Base-by-base conservation (phyloP, 2,797 vertebrate genomes). In the Decapterus maruadsi region DNA sequence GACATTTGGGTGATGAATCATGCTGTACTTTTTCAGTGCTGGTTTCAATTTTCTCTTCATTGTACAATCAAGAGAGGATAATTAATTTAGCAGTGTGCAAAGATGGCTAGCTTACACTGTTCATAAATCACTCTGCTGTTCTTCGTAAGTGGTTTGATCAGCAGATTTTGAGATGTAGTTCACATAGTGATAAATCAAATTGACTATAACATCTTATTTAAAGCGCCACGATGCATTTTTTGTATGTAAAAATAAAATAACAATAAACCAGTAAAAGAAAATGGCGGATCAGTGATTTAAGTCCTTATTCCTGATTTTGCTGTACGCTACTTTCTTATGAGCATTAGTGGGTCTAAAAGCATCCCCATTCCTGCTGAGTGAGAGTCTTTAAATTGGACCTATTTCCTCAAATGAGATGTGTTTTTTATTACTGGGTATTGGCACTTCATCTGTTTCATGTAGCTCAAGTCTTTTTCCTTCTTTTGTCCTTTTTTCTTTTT, bases 21-120 rank as follows among this genome's bases (percentile, higher is more conserved):
- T 70, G 48, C 13, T 4, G 4, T 50, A 26, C 53, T 68, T 77
- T 64, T 75, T 81, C 50, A 22, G 36, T 34, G 38, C 68, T 65
- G 42, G 54, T 79, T 80, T 83, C 75, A 79, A 82, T 89, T 89
- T 86, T 77, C 73, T 83, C 81, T 83, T 84, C 82, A 89, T 78
- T 88, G 68, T 75, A 84, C 68, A 82, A 84, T 90, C 77, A 90
- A 82, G 80, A 48, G 64, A 45, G 71, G 54, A 86, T 90, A 90
- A 89, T 89, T 88, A 82, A 89, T 89, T 88, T 82, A 86, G 75
- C 74, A 36, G 31, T 60, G 74, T 77, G 75, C 78, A 78, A 79
- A 84, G 77, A 65, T 85, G 76, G 85, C 79, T n/a, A 43, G 66
- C 34, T 66, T 45, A 54, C 16, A 59, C 55, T 42, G 61, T 60